Evolutionary conservation across 2,113 vertebrate genomes (phyloP).

Genomic region (Lophura nycthemera): DNA sequence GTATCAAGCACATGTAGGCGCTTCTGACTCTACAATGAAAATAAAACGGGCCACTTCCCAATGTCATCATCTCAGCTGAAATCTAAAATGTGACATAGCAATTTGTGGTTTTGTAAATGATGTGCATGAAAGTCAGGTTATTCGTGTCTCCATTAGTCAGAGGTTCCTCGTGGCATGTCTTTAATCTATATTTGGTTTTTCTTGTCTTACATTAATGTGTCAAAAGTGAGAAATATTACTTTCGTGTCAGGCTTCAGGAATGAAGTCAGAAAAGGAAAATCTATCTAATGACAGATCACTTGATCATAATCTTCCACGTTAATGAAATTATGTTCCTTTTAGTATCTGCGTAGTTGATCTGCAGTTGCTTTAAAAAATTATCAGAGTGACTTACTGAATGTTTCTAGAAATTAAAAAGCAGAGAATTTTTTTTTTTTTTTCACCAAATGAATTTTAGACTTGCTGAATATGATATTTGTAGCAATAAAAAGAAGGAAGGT

Average conservation of each 20-base stretch:
- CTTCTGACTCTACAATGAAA: background rate
- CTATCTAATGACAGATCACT: background rate
- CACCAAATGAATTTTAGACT: background rate
- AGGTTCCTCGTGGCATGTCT: background rate
- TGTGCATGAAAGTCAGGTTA: background rate
- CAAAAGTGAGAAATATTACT: background rate
- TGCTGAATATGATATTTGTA: background rate
- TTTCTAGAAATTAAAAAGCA: background rate
- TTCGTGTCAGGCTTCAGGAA: background rate
- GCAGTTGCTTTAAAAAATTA: background rate
- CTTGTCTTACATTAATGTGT: background rate
- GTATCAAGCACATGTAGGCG: background rate
- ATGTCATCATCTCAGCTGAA: background rate
- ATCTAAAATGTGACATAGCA: background rate
- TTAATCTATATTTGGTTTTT: background rate
- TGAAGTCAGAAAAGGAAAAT: background rate
- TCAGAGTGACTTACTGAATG: background rate
- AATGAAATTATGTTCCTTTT: background rate
- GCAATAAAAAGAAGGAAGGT: background rate
- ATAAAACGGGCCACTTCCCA: background rate
- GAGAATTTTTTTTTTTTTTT: background rate
- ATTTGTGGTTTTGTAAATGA: background rate
- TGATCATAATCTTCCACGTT: background rate
- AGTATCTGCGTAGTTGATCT: background rate
- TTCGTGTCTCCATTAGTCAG: background rate